Conservation (phyloP, 2,797 vertebrate genomes). For the Danio aesculapii region DNA sequence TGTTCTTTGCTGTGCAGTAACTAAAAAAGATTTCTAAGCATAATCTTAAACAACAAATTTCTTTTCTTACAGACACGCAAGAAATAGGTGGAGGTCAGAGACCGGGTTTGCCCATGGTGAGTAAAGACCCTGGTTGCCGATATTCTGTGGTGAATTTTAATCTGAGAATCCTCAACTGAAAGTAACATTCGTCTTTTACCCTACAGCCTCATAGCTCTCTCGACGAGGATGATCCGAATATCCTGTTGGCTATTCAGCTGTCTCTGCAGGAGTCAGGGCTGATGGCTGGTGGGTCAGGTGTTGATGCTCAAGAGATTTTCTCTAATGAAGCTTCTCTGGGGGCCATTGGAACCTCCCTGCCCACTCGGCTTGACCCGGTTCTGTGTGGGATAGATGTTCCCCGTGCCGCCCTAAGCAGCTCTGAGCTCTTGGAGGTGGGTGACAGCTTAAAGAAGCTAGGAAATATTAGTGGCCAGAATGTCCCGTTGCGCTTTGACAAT, state of each 20-base stretch:
- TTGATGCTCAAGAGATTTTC: conserved; percentile 83
- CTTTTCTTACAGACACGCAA: conserved; percentile 80
- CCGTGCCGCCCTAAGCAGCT: conserved; percentile 90
- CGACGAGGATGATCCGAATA: conserved; percentile 98
- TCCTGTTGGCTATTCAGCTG: conserved; percentile 97
- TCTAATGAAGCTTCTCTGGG: conserved; percentile 89
- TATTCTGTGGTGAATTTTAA: not conserved
- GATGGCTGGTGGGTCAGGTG: conserved; percentile 72
- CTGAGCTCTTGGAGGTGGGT: conserved; percentile 91
- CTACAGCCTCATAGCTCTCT: conserved; percentile 89
- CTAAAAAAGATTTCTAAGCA: conserved; percentile 11
- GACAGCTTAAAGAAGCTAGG: conserved; percentile 88
- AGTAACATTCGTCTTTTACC: conserved; percentile 26
- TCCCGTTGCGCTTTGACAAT: conserved; percentile 74
- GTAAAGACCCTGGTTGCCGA: conserved; percentile 71
- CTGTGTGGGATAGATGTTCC: conserved; percentile 81
- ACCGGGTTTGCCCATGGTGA: conserved; percentile 88
- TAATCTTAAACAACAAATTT: no score
- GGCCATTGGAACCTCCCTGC: conserved; percentile 94
- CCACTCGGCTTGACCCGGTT: conserved; percentile 87
- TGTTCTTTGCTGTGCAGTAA: not conserved
- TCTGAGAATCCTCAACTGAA: not conserved
- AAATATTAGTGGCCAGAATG: conserved; percentile 76
- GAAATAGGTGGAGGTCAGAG: conserved; percentile 85
- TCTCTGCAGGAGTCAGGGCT: conserved; percentile 95